Conservation (phyloP, 2,113 vertebrate species). For the Hystrix cristata region DNA sequence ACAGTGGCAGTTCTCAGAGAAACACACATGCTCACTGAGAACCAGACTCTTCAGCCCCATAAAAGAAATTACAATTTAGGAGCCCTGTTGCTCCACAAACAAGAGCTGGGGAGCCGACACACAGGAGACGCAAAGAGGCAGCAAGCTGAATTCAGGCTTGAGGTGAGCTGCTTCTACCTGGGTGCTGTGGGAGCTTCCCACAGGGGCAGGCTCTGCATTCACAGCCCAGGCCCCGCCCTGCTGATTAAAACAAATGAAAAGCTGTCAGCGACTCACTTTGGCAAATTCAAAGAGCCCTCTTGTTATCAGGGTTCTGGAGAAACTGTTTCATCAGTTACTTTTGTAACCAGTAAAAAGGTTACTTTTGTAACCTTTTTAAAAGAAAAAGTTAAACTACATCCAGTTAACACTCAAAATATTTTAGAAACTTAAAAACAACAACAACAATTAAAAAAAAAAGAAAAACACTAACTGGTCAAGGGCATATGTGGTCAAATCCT, state of each 20-base stretch:
- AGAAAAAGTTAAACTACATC: not conserved
- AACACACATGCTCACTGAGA: slow-evolving; percentile 69
- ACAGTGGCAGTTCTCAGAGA: slow-evolving; percentile 84
- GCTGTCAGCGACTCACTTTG: slow-evolving; percentile 52
- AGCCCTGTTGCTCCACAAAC: slow-evolving; percentile 80
- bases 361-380: slow-evolving; percentile 36
- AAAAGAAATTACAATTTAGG: slow-evolving; percentile 87
- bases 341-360: slow-evolving; percentile 22
- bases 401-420: slow-evolving; percentile 33
- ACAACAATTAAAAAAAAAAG: not conserved
- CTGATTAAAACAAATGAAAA: slow-evolving; percentile 65
- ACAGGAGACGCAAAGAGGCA: slow-evolving; percentile 74
- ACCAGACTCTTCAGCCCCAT: slow-evolving; percentile 85
- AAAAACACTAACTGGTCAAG: not conserved
- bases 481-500: not conserved
- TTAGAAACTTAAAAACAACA: slow-evolving; percentile 23
- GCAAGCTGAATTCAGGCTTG: slow-evolving; percentile 83
- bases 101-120: slow-evolving; percentile 84
- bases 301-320: slow-evolving; percentile 39
- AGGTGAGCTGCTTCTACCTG: slow-evolving; percentile 84
- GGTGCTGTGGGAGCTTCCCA: slow-evolving; percentile 83
- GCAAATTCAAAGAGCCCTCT: slow-evolving; percentile 57
- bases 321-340: slow-evolving; percentile 57
- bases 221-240: slow-evolving; percentile 59
- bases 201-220: slow-evolving; percentile 85